These are phyloP conservation scores for Copsychus sechellarum DNA, from an alignment of 2,113 vertebrate species.

Conservation along the genomic window DNA sequence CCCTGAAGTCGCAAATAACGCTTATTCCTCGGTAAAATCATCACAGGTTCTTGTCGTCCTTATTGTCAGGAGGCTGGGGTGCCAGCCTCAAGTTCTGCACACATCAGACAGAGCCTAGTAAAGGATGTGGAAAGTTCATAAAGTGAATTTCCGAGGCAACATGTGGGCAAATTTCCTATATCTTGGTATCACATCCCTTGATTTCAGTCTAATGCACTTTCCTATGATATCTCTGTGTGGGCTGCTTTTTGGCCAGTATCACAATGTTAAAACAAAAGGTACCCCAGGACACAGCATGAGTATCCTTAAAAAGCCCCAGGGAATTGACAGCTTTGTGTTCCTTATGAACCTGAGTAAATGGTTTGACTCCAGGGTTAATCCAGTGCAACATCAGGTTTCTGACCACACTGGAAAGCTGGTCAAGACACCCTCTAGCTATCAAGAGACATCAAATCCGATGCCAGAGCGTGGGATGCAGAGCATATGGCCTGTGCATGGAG, in stretches of 20 bases:
- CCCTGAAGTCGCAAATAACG: not conserved
- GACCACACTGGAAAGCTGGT: not conserved
- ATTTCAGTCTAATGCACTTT: not conserved
- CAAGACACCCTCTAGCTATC: not conserved
- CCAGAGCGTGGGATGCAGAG: not conserved
- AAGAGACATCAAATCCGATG: not conserved
- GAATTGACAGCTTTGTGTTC: not conserved
- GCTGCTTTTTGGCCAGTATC: not conserved
- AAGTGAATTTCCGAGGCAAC: not conserved
- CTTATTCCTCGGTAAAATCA: not conserved
- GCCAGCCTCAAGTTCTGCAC: not conserved
- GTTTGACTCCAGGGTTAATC: constrained; percentile 4
- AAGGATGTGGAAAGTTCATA: not conserved
- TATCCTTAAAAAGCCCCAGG: not conserved
- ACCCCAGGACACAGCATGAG: not conserved
- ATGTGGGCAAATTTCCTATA: not conserved
- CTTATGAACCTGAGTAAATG: not conserved
- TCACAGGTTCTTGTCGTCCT: not conserved
- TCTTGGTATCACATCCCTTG: not conserved
- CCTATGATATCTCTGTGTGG: not conserved
- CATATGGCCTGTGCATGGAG: constrained; percentile 6
- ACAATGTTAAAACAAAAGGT: not conserved
- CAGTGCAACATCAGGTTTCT: not conserved
- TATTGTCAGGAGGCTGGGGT: not conserved
- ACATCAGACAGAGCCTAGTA: rapidly evolving